A percentile compares a stretch with the other conserved stretches of the same genome.
Conservation (phyloP, 1,140 invertebrate genomes). For the Dreissena polymorpha region DNA sequence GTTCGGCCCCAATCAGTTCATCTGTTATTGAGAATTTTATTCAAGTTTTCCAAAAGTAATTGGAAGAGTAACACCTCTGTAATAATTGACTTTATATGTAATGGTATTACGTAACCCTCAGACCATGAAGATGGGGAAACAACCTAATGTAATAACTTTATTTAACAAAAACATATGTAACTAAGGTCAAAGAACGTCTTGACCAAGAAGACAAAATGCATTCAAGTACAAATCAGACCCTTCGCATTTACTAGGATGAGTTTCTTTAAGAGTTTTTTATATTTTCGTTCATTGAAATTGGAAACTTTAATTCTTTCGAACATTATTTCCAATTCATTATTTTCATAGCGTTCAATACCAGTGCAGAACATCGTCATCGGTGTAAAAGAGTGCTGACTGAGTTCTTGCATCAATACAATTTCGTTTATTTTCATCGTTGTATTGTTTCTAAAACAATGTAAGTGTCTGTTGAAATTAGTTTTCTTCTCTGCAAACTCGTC, state of each 20-base stretch:
- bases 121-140: slow-evolving; percentile 27
- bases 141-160: neutral
- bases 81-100: slow-evolving; percentile 8
- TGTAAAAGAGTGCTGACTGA: neutral
- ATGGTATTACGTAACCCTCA: slow-evolving; percentile 23
- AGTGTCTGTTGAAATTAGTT: too few relatives aligned
- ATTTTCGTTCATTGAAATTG: neutral
- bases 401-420: too few relatives aligned
- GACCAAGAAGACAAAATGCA: slow-evolving; percentile 1
- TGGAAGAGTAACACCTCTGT: slow-evolving; percentile 10
- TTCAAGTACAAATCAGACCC: slow-evolving; percentile 25
- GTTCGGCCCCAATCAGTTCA: slow-evolving; percentile 2
- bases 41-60: neutral
- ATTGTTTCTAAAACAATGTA: too few relatives aligned
- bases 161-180: slow-evolving; percentile 19
- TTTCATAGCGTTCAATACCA: slow-evolving; percentile 28
- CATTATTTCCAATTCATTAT: slow-evolving; percentile 27
- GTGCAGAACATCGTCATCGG: slow-evolving; percentile 33
- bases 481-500: too few relatives aligned
- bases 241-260: neutral
- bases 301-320: slow-evolving; percentile 18
- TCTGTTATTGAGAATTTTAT: slow-evolving; percentile 9
- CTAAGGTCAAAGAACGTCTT: neutral
- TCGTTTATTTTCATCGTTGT: too few relatives aligned
- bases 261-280: slow-evolving; percentile 1